Percentiles rank a stretch among this genome's conserved stretches.
These are phyloP conservation scores for Salvelinus sp. DNA, from an alignment of 2,113 vertebrate species.

Conservation along the genomic window DNA sequence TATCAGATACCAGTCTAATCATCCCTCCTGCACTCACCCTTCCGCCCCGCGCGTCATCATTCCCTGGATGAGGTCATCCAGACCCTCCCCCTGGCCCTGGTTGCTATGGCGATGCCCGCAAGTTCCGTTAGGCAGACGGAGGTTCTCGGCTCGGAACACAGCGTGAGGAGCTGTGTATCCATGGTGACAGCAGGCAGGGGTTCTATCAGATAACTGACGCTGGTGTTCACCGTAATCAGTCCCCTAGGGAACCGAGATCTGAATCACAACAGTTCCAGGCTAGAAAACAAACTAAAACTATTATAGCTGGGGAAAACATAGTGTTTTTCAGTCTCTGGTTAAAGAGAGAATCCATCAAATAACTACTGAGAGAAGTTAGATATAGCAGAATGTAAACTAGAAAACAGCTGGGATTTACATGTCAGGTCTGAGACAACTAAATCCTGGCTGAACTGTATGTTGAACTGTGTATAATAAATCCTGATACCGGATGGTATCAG, in stretches of 20 bases:
- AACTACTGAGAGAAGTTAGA: too few species aligned
- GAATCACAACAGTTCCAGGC: conserved; percentile 27
- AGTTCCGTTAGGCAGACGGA: conserved; percentile 73
- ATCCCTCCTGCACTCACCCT: conserved; percentile 72
- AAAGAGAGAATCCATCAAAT: too few species aligned
- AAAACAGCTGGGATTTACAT: too few species aligned
- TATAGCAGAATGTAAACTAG: too few species aligned
- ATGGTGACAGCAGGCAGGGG: conserved; percentile 68
- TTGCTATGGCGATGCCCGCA: conserved; percentile 73
- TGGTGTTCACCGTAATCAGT: conserved; percentile 82
- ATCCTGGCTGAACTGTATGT: too few species aligned
- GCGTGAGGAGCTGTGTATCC: conserved; percentile 71
- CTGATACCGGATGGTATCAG: too few species aligned
- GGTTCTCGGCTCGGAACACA: conserved; percentile 82
- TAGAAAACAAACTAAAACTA: not conserved
- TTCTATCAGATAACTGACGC: conserved; percentile 88
- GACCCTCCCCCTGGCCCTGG: conserved; percentile 23
- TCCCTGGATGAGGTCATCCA: conserved; percentile 72
- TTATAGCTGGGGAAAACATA: too few species aligned
- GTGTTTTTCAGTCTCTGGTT: too few species aligned
- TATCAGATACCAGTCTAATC: too few species aligned
- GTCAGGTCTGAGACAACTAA: too few species aligned
- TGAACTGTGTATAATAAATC: too few species aligned
- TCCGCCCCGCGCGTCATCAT: conserved; percentile 56
- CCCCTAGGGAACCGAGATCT: conserved; percentile 77